phyloP scores from a whole-genome alignment of 2,797 vertebrate species.

The Cheracebus regulus region DNA sequence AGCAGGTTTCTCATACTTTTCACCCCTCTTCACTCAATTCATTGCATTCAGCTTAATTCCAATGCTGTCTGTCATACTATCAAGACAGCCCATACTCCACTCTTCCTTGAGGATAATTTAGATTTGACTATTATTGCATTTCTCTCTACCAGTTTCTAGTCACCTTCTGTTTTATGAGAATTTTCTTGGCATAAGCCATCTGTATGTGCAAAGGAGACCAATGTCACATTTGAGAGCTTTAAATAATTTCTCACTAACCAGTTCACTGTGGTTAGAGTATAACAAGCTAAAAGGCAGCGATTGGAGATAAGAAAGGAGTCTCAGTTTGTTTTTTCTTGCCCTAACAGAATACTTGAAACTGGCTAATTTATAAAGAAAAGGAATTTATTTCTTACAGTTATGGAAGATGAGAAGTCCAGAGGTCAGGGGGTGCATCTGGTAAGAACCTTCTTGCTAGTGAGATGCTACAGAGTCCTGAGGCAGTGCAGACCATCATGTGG shows the following conservation, averaged over 20 bases:
- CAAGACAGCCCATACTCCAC: neutral
- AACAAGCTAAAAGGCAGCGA: neutral
- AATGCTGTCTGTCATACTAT: neutral
- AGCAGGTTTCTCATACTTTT: neutral
- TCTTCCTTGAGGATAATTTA: neutral
- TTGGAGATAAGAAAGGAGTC: neutral
- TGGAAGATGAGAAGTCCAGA: neutral
- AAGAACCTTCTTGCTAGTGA: neutral
- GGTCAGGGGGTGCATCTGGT: neutral
- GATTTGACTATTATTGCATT: neutral
- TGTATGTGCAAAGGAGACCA: neutral
- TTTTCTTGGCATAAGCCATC: constrained; percentile 3
- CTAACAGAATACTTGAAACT: neutral
- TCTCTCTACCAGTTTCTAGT: neutral
- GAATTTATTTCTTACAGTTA: neutral
- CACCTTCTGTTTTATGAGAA: constrained; percentile 16
- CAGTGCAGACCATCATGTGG: neutral
- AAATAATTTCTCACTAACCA: neutral
- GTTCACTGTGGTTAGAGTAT: neutral
- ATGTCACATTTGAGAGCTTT: neutral
- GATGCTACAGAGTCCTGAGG: neutral
- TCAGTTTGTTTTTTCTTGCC: neutral
- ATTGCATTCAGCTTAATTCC: neutral
- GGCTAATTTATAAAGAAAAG: neutral
- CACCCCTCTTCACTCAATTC: neutral